Evolutionary conservation across 2,113 vertebrate species (phyloP), one percentile per base, ranked within the genome.

Genomic region (Rhombomys opimus): DNA sequence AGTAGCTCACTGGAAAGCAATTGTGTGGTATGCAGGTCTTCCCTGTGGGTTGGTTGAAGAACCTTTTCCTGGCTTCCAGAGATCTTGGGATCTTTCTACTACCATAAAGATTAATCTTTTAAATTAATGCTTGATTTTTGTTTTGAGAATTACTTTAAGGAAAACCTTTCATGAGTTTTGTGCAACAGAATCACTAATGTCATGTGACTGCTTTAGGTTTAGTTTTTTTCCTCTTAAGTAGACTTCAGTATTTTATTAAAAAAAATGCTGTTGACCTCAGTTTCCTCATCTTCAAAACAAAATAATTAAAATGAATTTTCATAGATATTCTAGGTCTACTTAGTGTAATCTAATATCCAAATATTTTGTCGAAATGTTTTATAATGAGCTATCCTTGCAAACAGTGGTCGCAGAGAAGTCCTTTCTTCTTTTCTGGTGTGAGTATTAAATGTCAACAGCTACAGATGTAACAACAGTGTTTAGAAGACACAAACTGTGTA

Each of bases 281-380:
- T 89, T 91, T 95, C 22, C 23, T 96, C 35, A 85, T 91, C 59
- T 65, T 12, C 75, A 85, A 92, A 82, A 63, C 12, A 17, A 75
- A 65, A 50, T 50, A 75, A 63, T 54, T 80, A 88, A 93, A 87
- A 50, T 35, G 12, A 89, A 77, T 90, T 59, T 41, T 57, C 23
- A 67, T 54, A 10, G 17, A 85, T 91, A 86, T 38, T 91, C 12
- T 35, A 81, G 23, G 6, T 65, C 13, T 77, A 77, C 52, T 12
- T 78, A 95, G 5, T 77, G 52, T 0, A 78, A 84, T 52, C 84
- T 30, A 52, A 52, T 84, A 9, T 89, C 50, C 50, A 78, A 3
- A n/a, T 87, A 23, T 57, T 93, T n/a, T 85, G 25, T 59, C 70
- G 50, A 84, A 89, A 54, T 78, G 8, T 63, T 94, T 84, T 87